Base-by-base conservation (phyloP, 2,888 invertebrate genomes). In the Cryptocheilus praepositus region DNA sequence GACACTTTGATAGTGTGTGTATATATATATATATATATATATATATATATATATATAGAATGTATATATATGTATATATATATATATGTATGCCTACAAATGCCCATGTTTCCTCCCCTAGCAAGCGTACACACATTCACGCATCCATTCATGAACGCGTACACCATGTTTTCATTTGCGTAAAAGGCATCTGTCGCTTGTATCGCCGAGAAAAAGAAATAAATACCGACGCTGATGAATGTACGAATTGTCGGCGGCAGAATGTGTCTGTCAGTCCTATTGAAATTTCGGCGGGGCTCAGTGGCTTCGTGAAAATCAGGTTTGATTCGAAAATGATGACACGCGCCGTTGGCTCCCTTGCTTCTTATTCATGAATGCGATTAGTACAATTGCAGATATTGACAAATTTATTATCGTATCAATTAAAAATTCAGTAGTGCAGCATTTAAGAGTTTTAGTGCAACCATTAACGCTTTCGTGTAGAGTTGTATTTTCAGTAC, bases 131-230 rank as follows among this genome's bases (percentile, higher is more conserved):
- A 49, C 49, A 49, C 49, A 16, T 18, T 11, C 16, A 16, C 45
- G 64, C 49, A 49, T 13, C 49, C 18, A 36, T 36, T 36, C 36
- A 36, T 36, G 36, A 36, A 7, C 36, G 51, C 46, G 49, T 44
- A 54, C 65, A 55, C 61, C 56, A 36, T 11, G 73, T 75, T 79
- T 82, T 82, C 80, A 81, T 80, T 81, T 78, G 76, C 74, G 71
- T 81, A 77, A 81, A 81, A 81, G 80, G 80, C 61, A 76, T 77
- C 70, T 67, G 69, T 67, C 71, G 73, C 52, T 54, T 62, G 68
- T 67, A 75, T 73, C 71, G 73, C 19, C 16, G 57, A 45, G 61
- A 36, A 66, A 67, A 70, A 67, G 65, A 58, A 64, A 74, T 67
- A 67, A 71, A 67, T 61, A 71, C 64, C 72, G 64, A 69, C 73